These are phyloP conservation scores for Parnassius glacialis DNA, from an alignment of 2,888 invertebrate species.

Conservation along the genomic window DNA sequence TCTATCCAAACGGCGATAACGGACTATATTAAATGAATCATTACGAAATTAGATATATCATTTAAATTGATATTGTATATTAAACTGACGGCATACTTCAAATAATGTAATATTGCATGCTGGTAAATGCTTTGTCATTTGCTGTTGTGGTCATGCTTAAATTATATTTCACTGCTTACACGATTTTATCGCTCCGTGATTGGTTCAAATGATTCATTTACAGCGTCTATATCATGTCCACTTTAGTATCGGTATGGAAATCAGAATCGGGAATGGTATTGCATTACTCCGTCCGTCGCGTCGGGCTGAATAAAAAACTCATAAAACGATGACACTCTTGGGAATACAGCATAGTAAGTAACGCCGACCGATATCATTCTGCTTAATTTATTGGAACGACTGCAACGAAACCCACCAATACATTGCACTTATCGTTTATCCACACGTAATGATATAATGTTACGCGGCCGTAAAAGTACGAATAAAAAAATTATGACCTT, in stretches of 20 bases:
- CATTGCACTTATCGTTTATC: conserved; percentile 74
- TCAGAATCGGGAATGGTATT: conserved; percentile 69
- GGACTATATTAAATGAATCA: too few relatives aligned
- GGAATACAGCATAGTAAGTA: conserved; percentile 67
- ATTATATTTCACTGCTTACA: conserved; percentile 16
- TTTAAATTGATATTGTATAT: too few relatives aligned
- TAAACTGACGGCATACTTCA: too few relatives aligned
- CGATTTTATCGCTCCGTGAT: conserved; percentile 40
- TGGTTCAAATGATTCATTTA: conserved; percentile 54
- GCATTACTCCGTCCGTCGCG: conserved; percentile 70
- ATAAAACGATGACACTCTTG: conserved; percentile 76
- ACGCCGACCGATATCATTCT: conserved; percentile 62
- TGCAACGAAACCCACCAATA: conserved; percentile 60
- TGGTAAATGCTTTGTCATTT: background rate
- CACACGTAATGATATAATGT: conserved; percentile 68
- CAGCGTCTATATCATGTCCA: conserved; percentile 51
- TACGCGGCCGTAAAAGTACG: conserved; percentile 68
- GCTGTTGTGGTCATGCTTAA: conserved; percentile 8
- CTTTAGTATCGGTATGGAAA: conserved; percentile 62
- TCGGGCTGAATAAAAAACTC: conserved; percentile 75
- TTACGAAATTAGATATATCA: too few relatives aligned
- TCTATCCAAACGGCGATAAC: too few relatives aligned
- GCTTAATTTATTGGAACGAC: conserved; percentile 66
- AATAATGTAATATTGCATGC: too few relatives aligned
- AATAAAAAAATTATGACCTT: conserved; percentile 54